These are phyloP conservation scores for Platynereis dumerilii DNA, from an alignment of 2,888 invertebrate species.

Conservation along the genomic window DNA sequence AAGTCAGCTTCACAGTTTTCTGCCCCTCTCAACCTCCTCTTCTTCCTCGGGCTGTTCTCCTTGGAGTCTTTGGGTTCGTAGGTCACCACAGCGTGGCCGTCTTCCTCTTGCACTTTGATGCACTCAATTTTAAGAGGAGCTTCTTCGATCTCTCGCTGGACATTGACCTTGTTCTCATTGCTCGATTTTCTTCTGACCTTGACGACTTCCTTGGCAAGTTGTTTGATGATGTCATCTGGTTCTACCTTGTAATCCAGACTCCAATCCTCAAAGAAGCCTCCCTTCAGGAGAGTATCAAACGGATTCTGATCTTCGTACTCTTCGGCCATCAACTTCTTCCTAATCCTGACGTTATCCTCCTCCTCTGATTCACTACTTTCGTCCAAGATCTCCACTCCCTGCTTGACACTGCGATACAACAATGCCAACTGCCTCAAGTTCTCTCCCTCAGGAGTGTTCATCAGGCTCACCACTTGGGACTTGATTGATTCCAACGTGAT, in stretches of 20 bases:
- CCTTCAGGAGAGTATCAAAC: slow-evolving; percentile 24
- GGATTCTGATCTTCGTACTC: slow-evolving; percentile 4
- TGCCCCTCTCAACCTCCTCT: slow-evolving; percentile 26
- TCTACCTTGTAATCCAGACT: slow-evolving; percentile 39
- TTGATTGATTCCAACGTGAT: slow-evolving; percentile 47
- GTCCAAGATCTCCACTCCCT: background rate
- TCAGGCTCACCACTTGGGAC: slow-evolving; percentile 40
- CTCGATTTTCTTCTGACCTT: slow-evolving; percentile 10
- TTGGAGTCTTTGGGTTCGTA: slow-evolving; percentile 18
- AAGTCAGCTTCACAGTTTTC: slow-evolving; percentile 31
- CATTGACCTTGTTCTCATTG: background rate
- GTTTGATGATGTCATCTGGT: slow-evolving; percentile 47
- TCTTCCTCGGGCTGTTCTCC: slow-evolving; percentile 8
- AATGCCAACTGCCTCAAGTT: slow-evolving; percentile 22
- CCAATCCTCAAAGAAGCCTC: slow-evolving; percentile 39
- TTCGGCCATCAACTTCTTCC: background rate
- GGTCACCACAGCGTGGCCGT: slow-evolving; percentile 43
- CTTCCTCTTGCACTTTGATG: slow-evolving; percentile 40
- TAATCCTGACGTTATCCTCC: background rate
- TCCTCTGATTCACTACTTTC: background rate
- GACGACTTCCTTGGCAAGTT: slow-evolving; percentile 39
- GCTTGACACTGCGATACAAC: background rate
- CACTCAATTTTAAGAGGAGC: slow-evolving; percentile 35
- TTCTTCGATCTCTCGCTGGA: background rate
- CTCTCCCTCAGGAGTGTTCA: slow-evolving; percentile 25